Percentiles rank a stretch among this genome's conserved stretches.
Evolutionary conservation across 2,888 invertebrate species (phyloP).

Genomic region (Hedychridium roseum): DNA sequence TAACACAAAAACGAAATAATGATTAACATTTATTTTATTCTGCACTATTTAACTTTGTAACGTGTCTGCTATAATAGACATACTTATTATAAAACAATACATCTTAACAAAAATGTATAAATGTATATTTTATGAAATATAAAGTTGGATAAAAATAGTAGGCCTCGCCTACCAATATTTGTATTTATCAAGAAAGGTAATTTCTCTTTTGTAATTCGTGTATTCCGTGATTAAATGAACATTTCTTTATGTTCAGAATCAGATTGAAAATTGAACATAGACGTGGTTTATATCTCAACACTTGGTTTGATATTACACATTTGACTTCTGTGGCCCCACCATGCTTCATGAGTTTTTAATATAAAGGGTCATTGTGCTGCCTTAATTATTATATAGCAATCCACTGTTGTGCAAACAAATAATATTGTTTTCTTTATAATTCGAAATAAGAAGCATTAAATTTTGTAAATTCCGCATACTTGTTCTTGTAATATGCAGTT

Average conservation of each 20-base stretch:
- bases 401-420: conserved; percentile 29
- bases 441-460: too few relatives aligned
- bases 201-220: conserved; percentile 28
- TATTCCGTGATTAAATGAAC: conserved; percentile 37
- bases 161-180: conserved; percentile 40
- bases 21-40: conserved; percentile 40
- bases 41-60: conserved; percentile 45
- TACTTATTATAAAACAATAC: conserved; percentile 49
- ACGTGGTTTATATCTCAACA: conserved; percentile 25
- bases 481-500: too few relatives aligned
- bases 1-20: conserved; percentile 41
- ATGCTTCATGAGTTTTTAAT: conserved; percentile 28
- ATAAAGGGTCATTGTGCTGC: conserved; percentile 33
- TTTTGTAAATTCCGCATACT: too few relatives aligned
- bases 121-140: conserved; percentile 47
- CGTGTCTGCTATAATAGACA: conserved; percentile 44
- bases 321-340: conserved; percentile 40
- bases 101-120: conserved; percentile 51
- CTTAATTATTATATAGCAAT: conserved; percentile 32
- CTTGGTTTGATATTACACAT: conserved; percentile 33
- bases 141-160: conserved; percentile 50
- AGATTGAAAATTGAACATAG: conserved; percentile 30
- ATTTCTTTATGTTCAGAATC: conserved; percentile 36
- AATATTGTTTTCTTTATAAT: too few relatives aligned
- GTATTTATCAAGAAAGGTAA: conserved; percentile 27